These are phyloP conservation scores for Pollenia amentaria DNA, from an alignment of 2,888 invertebrate genomes.

Conservation along the genomic window DNA sequence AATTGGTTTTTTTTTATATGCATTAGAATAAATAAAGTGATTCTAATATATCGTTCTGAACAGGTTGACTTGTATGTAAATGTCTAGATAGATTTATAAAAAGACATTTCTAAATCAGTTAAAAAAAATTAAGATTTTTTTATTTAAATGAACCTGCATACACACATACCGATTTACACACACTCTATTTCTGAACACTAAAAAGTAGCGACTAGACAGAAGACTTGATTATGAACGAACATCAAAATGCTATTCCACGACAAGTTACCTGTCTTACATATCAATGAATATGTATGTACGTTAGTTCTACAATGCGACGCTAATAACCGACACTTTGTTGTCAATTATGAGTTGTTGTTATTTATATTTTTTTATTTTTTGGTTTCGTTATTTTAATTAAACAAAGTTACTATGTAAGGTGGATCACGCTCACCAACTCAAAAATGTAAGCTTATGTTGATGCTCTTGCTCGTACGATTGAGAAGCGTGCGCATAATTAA, in stretches of 20 bases:
- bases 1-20: neutral
- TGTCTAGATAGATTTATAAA: conserved; percentile 12
- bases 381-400: conserved; percentile 7
- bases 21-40: conserved; percentile 13
- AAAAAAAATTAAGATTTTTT: conserved; percentile 21
- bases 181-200: neutral
- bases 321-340: conserved; percentile 14
- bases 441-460: conserved; percentile 5
- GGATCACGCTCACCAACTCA: conserved; percentile 5
- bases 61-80: neutral
- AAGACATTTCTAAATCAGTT: conserved; percentile 7
- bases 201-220: conserved; percentile 14
- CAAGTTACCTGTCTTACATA: conserved; percentile 58
- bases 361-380: neutral
- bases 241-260: conserved; percentile 17
- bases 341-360: conserved; percentile 10
- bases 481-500: conserved; percentile 60
- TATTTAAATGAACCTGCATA: neutral
- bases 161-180: neutral
- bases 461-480: conserved; percentile 6
- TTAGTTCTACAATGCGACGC: neutral
- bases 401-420: conserved; percentile 5
- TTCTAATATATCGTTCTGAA: conserved; percentile 8
- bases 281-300: conserved; percentile 29
- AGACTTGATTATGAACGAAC: neutral